Evolutionary conservation across 2,888 invertebrate genomes (phyloP).

Genomic region (Anodontia alba): DNA sequence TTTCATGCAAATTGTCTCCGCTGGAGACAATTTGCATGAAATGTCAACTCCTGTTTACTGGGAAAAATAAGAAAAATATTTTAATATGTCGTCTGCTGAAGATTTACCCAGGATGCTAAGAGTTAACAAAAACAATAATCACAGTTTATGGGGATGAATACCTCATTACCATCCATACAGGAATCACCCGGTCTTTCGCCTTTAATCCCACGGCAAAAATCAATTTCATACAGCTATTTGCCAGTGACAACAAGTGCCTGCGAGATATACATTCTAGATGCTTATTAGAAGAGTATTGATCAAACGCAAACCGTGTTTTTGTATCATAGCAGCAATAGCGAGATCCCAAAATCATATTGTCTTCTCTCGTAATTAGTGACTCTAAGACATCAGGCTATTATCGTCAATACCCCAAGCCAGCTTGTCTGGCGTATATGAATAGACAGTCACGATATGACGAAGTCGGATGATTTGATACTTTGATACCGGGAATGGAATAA

Average conservation of each 20-base stretch:
- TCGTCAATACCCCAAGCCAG: background rate
- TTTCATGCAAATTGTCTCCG: no score
- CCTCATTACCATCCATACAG: constrained; percentile 1
- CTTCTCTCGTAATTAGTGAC: constrained; percentile 9
- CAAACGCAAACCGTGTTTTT: background rate
- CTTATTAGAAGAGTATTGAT: constrained; percentile 11
- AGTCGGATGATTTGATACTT: constrained; percentile 1
- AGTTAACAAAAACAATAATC: constrained; percentile 13
- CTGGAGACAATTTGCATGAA: no score
- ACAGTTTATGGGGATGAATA: constrained; percentile 6
- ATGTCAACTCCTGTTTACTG: no score
- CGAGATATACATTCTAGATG: constrained; percentile 1
- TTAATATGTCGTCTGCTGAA: no score
- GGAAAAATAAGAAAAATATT: no score
- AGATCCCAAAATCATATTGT: constrained; percentile 14
- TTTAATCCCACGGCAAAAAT: constrained; percentile 16
- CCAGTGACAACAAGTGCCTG: constrained; percentile 4
- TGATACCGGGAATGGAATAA: background rate
- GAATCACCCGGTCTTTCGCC: background rate
- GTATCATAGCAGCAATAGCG: background rate
- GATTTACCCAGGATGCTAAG: no score
- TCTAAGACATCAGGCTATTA: constrained; percentile 16
- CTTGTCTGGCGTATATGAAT: constrained; percentile 2
- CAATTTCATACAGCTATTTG: background rate
- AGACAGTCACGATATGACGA: background rate